Percentiles rank a stretch among this genome's conserved stretches.
These are phyloP conservation scores for Cryptocephalus primarius DNA, from an alignment of 2,888 invertebrate genomes.

Conservation along the genomic window DNA sequence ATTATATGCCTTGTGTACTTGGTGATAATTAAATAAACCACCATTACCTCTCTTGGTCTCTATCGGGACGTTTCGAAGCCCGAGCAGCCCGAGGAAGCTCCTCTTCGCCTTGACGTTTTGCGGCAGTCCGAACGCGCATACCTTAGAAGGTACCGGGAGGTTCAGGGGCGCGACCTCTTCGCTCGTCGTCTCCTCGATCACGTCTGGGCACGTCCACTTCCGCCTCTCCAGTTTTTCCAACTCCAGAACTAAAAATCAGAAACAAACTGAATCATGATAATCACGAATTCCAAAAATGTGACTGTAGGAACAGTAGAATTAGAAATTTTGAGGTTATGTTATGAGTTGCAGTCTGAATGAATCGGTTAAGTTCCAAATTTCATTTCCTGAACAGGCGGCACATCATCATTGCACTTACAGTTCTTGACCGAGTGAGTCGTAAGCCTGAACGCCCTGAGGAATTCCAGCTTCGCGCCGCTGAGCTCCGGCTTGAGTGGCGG, in stretches of 20 bases:
- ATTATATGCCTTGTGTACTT: too few relatives aligned
- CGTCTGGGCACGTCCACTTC: slow-evolving; percentile 30
- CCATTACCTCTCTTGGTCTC: slow-evolving; percentile 47
- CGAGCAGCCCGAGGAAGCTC: slow-evolving; percentile 47
- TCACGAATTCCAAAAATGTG: background rate
- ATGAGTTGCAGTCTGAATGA: too few relatives aligned
- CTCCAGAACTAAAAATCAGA: slow-evolving; percentile 41
- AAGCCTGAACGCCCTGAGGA: slow-evolving; percentile 51
- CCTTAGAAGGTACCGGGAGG: slow-evolving; percentile 40
- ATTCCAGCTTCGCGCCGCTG: slow-evolving; percentile 44
- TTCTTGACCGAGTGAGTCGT: slow-evolving; percentile 49
- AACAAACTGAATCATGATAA: background rate
- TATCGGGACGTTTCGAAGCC: slow-evolving; percentile 44
- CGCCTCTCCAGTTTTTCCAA: slow-evolving; percentile 50
- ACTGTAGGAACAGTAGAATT: too few relatives aligned
- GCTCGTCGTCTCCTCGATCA: slow-evolving; percentile 27
- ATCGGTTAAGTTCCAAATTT: too few relatives aligned
- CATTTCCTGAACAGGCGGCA: too few relatives aligned
- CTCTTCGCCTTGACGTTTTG: slow-evolving; percentile 44
- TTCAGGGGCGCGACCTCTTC: slow-evolving; percentile 28
- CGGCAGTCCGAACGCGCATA: too few relatives aligned
- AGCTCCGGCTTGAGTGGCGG: slow-evolving; percentile 41
- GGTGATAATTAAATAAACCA: too few relatives aligned
- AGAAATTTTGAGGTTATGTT: too few relatives aligned
- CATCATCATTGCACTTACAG: slow-evolving; percentile 40